Base-by-base conservation (phyloP, 2,797 vertebrate species). In the Pseudomugil tenellus region DNA sequence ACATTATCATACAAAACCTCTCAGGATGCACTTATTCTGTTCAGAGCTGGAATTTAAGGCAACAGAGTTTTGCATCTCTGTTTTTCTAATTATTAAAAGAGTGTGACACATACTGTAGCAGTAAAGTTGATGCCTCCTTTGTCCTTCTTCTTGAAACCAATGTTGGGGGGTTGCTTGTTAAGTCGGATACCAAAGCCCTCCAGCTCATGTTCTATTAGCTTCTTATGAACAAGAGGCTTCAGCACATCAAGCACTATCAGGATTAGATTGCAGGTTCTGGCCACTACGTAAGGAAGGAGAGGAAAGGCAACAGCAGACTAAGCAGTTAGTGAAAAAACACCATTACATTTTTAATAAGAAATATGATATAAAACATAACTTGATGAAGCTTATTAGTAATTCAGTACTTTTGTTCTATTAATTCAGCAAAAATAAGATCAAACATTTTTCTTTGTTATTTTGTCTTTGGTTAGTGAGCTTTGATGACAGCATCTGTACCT, bases 111-210 rank as follows among this genome's bases (percentile, higher is more conserved):
- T 91, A 98, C 97, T 29, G 97, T 98, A 37, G 96, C 95, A 5
- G 98, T 99, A 73, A 99, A 97, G 90, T 99, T 99, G 90, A 99
- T 98, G 89, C 98, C 98, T 68, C 98, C 98, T 91, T 99, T 99
- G 92, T 99, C 98, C 93, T 99, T 99, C 91, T 95, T 99, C 92
- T 99, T 99, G 92, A 95, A 99, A 85, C 98, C 97, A 10, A 99
- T 99, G 89, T 99, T 99, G 77, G 98, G 98, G 2, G 98, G 96
- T 64, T 96, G 93, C 87, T 98, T 98, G 89, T 99, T 99, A 63
- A 99, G 95, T 32, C 98, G 95, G 86, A 99, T 98, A 53, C 98
- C 98, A 82, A 99, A 99, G 63, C 98, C 98, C 81, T 99, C 98
- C 86, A 99, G 89, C 79, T 99, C 98, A 52, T 97, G 97, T 85